These are phyloP conservation scores for Ciconia maguari DNA, from an alignment of 2,113 vertebrate species.

Conservation along the genomic window DNA sequence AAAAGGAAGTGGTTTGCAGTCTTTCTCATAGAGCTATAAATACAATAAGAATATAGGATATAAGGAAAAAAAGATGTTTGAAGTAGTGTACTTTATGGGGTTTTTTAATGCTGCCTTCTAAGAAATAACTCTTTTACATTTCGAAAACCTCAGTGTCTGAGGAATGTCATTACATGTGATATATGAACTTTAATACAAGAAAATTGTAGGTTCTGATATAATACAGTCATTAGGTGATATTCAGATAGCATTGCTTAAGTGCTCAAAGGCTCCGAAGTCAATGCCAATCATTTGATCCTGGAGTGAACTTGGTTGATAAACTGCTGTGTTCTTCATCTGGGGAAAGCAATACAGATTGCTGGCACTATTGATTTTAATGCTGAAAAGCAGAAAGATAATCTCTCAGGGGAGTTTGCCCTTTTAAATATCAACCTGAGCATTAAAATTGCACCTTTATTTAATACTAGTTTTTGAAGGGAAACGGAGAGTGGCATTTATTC, in stretches of 20 bases:
- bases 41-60: neutral
- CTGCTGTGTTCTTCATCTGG: slow-evolving; percentile 2
- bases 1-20: neutral
- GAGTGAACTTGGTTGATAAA: slow-evolving; percentile 11
- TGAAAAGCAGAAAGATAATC: neutral
- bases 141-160: neutral
- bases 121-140: neutral
- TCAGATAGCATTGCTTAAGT: neutral
- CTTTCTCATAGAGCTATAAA: neutral
- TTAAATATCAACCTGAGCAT: neutral
- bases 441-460: slow-evolving; percentile 27
- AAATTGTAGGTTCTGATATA: neutral
- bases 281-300: neutral
- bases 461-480: neutral
- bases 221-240: neutral
- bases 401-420: neutral
- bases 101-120: neutral
- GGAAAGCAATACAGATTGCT: neutral
- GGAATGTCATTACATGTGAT: neutral
- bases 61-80: neutral
- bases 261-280: neutral
- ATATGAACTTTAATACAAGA: neutral
- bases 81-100: neutral
- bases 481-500: neutral
- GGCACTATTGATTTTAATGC: neutral